Evolutionary conservation across 2,113 vertebrate genomes (phyloP).

Genomic region (Rhabdornis inornatus): DNA sequence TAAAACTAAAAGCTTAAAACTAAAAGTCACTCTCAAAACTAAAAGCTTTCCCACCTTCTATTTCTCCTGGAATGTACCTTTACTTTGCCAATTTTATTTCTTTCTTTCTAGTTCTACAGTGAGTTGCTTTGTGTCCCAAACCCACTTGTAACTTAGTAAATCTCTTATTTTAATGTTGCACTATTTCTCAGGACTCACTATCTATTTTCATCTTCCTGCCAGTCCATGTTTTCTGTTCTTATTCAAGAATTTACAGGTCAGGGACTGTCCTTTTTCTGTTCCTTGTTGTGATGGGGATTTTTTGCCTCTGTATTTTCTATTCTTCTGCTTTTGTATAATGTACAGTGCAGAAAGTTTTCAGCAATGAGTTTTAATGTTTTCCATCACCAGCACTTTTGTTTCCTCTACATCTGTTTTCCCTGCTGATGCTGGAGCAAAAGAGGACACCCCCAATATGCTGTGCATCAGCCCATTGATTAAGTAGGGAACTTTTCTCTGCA

Average conservation of each 20-base stretch:
- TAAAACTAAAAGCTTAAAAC: not conserved
- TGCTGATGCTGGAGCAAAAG: not conserved
- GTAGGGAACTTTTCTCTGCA: not conserved
- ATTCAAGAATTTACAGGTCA: not conserved
- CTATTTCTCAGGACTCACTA: not conserved
- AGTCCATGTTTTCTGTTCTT: not conserved
- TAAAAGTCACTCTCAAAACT: not conserved
- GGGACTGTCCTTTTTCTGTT: not conserved
- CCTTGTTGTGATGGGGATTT: not conserved
- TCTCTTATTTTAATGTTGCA: not conserved
- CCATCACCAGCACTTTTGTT: not conserved
- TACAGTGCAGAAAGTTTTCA: not conserved
- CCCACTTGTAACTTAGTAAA: not conserved
- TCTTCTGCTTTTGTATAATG: not conserved
- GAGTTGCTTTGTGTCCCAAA: not conserved
- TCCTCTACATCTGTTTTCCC: not conserved
- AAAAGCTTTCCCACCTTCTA: not conserved
- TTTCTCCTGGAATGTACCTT: not conserved
- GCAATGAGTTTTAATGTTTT: not conserved
- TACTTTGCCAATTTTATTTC: not conserved
- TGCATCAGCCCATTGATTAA: not conserved
- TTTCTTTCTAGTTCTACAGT: not conserved
- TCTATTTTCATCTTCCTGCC: not conserved
- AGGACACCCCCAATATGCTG: not conserved
- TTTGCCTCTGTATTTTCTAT: not conserved